Conservation (phyloP, 1,140 invertebrate species). For the Neodiprion pinetum region DNA sequence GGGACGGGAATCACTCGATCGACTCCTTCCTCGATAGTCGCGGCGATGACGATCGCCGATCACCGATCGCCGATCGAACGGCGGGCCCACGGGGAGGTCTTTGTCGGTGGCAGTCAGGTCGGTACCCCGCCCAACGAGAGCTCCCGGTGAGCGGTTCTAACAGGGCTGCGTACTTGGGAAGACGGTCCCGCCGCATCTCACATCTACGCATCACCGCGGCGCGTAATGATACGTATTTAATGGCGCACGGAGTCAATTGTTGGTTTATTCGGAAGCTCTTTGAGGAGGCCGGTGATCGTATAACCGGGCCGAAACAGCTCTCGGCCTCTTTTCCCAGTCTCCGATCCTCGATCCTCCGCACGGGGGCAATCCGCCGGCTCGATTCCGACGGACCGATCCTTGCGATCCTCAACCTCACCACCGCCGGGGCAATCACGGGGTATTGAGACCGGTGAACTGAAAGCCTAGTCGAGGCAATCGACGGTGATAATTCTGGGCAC, state of each 20-base stretch:
- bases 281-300: background rate
- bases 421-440: background rate
- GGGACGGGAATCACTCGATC: no score
- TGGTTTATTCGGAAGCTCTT: constrained; percentile 18
- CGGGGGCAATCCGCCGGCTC: background rate
- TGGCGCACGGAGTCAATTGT: constrained; percentile 12
- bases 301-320: background rate
- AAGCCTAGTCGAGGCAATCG: no score
- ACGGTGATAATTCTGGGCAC: no score
- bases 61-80: no score
- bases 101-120: background rate
- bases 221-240: constrained; percentile 17
- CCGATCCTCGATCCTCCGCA: background rate
- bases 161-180: background rate
- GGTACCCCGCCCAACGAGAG: constrained; percentile 5
- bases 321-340: background rate
- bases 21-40: no score
- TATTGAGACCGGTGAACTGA: background rate
- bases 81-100: background rate
- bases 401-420: background rate
- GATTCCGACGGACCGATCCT: background rate
- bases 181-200: constrained; percentile 1
- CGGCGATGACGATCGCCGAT: no score
- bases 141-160: background rate
- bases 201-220: constrained; percentile 10